Percentiles rank a stretch among this genome's conserved stretches.
Conservation (phyloP, 2,797 vertebrate genomes). For the Oryzias dopingdopingensis region DNA sequence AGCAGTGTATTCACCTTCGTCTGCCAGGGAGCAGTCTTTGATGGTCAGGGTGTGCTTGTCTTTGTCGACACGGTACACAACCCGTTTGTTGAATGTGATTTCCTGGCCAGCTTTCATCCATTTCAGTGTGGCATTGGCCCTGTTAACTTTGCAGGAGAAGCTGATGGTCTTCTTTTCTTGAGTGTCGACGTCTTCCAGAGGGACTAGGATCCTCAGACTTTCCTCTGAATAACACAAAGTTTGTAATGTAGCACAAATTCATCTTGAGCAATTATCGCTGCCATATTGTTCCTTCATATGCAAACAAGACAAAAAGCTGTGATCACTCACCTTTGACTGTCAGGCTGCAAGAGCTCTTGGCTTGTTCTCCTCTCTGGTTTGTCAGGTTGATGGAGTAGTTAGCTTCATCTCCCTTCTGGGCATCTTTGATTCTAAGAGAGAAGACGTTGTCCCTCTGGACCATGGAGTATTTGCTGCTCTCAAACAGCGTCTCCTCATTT, state of each 20-base stretch:
- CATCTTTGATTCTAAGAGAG: slow-evolving; percentile 89
- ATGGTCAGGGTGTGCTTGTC: slow-evolving; percentile 93
- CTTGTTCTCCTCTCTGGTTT: slow-evolving; percentile 90
- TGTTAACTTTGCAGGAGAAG: slow-evolving; percentile 96
- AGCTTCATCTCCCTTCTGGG: slow-evolving; percentile 84
- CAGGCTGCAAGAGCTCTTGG: slow-evolving; percentile 84
- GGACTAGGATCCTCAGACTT: slow-evolving; percentile 89
- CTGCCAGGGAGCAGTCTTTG: slow-evolving; percentile 90
- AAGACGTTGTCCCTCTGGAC: slow-evolving; percentile 91
- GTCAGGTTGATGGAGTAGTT: slow-evolving; percentile 83
- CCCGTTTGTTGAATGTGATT: slow-evolving; percentile 82
- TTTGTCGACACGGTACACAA: slow-evolving; percentile 90
- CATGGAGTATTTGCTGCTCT: slow-evolving; percentile 93
- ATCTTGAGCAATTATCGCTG: background rate
- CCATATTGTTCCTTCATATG: background rate
- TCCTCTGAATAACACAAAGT: slow-evolving; percentile 81
- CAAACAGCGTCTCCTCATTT: slow-evolving; percentile 90
- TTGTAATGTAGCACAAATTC: background rate
- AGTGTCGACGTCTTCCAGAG: slow-evolving; percentile 93
- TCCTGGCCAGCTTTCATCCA: slow-evolving; percentile 94
- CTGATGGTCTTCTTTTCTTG: slow-evolving; percentile 94
- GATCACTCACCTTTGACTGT: slow-evolving; percentile 83
- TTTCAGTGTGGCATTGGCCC: slow-evolving; percentile 85
- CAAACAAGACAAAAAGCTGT: background rate
- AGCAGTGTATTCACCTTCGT: slow-evolving; percentile 93